Base-by-base conservation (phyloP, 2,888 invertebrate species). In the Apamea monoglypha region DNA sequence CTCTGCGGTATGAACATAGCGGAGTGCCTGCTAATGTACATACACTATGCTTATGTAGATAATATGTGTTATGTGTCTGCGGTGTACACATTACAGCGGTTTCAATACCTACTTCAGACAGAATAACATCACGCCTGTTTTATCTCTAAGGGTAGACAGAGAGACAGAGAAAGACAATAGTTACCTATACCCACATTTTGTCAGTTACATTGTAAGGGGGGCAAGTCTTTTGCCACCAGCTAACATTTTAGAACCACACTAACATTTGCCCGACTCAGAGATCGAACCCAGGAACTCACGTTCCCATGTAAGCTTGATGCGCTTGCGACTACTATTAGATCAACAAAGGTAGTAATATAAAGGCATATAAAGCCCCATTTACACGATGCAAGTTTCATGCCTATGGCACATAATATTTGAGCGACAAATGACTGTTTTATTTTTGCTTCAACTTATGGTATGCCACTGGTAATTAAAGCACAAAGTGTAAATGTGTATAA, bases 1-100 rank as follows among this genome's bases (percentile, higher is more conserved):
- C 29, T 72, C 53, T 74, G 81, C 47, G 81, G 81, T 59, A 21
- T 56, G 36, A 14, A 36, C 14, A 40, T 47, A 3, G 25, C 18
- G 44, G 32, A 63, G 53, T 29, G n/a, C 36, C 73, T 56, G 12
- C n/a, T 12, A 50, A 63, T 63, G n/a, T 73, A 72, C 53, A 72
- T 4, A 72, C 1, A 44, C 10, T 72, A 25, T 56, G 29, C 36
- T 36, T 29, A 44, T n/a, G 50, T 61, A 53, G 18, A 53, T 44
- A 7, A 71, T 5, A 47, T 36, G 47, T 16, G 64, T 47, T 74
- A 47, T 66, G 16, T 40, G 74, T 74, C 50, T 80, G 81, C 56
- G 81, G 82, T 80, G 7, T 73, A 81, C n/a, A 61, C n/a, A 76
- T 61, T n/a, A 18, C 44, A 47, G n/a, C 4, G 44, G 40, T 70